Conservation (phyloP, 2,888 invertebrate species). For the Agonopterix arenella region DNA sequence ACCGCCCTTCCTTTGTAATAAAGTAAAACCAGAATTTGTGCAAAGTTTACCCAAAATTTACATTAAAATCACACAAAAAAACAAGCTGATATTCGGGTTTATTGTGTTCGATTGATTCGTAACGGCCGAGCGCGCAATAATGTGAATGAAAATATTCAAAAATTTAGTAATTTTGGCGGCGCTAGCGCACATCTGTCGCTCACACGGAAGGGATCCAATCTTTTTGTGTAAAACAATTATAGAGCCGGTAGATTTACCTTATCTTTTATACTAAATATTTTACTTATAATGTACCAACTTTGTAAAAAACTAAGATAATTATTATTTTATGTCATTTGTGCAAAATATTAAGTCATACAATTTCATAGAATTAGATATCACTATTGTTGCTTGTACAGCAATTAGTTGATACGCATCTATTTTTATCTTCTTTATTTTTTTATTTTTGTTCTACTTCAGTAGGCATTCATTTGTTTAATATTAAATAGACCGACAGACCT, state of each 20-base stretch:
- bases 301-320: no score
- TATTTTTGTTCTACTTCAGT: not conserved
- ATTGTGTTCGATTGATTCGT: conserved; percentile 74
- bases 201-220: conserved; percentile 9
- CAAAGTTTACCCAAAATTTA: conserved; percentile 67
- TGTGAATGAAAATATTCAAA: conserved; percentile 72
- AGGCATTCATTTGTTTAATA: no score
- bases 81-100: conserved; percentile 60
- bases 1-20: conserved; percentile 54
- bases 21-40: conserved; percentile 56
- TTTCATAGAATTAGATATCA: no score
- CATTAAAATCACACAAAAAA: conserved; percentile 70
- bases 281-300: no score
- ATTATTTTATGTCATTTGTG: no score
- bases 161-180: conserved; percentile 64
- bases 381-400: no score
- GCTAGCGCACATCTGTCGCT: conserved; percentile 68
- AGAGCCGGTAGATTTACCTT: not conserved
- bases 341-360: no score
- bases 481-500: conserved; percentile 21
- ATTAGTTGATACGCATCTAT: no score
- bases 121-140: conserved; percentile 72
- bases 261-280: not conserved
- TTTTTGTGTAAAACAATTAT: conserved; percentile 9
- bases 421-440: not conserved